Evolutionary conservation across 2,797 vertebrate species (phyloP).

Genomic region (Epinephelus malabaricus): DNA sequence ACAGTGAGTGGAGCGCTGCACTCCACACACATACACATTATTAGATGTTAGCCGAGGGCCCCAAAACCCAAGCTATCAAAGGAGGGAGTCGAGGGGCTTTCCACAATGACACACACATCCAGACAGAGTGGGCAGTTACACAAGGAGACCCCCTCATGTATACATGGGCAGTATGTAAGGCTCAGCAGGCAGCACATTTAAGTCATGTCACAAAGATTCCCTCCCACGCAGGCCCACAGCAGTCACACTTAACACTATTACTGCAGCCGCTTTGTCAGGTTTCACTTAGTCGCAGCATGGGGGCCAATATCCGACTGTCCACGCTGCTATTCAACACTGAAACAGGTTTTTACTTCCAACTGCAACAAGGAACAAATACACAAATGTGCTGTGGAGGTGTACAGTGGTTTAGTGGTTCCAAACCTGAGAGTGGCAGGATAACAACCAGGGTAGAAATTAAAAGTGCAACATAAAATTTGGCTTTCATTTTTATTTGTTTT

Average conservation of each 20-base stretch:
- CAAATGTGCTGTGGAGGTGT: not conserved
- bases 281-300: slow-evolving; percentile 15
- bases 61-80: slow-evolving; percentile 40
- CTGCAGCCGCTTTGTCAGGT: slow-evolving; percentile 12
- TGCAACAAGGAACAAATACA: not conserved
- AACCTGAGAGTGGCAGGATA: not conserved
- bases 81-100: slow-evolving; percentile 61
- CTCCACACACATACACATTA: slow-evolving; percentile 32
- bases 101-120: slow-evolving; percentile 41
- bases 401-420: not conserved
- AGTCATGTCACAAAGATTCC: slow-evolving; percentile 14
- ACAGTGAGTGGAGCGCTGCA: slow-evolving; percentile 56
- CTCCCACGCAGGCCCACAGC: slow-evolving; percentile 14
- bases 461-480: not conserved
- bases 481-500: not conserved
- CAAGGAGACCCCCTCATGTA: slow-evolving; percentile 33
- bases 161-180: slow-evolving; percentile 5
- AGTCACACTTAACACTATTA: slow-evolving; percentile 46
- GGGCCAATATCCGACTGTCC: not conserved
- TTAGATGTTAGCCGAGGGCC: slow-evolving; percentile 51
- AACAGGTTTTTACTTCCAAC: not conserved
- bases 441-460: not conserved
- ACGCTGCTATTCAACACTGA: not conserved
- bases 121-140: slow-evolving; percentile 36
- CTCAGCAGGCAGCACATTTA: slow-evolving; percentile 20